phyloP scores from a whole-genome alignment of 2,113 vertebrate species.

The Spizaetus ornatus region DNA sequence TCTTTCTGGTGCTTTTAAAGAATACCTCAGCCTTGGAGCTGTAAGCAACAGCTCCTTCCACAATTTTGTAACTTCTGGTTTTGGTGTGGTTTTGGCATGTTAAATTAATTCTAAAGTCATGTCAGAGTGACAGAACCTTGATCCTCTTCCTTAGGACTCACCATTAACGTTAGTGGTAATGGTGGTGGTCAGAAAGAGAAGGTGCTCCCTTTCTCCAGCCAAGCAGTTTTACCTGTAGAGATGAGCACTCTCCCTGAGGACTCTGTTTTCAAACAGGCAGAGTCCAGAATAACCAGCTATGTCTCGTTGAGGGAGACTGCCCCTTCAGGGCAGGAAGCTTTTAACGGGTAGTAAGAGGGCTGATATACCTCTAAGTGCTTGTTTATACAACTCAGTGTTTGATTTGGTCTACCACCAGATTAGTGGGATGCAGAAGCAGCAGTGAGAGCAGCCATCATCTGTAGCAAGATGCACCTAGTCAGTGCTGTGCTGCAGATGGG shows the following conservation, averaged over 20 bases:
- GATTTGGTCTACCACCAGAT: background rate
- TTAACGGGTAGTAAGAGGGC: background rate
- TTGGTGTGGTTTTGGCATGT: background rate
- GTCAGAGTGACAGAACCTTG: background rate
- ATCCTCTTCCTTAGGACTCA: background rate
- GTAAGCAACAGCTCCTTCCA: background rate
- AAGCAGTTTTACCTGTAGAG: background rate
- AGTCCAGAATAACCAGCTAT: background rate
- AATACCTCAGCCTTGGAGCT: background rate
- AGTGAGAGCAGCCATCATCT: background rate
- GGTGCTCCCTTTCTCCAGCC: background rate
- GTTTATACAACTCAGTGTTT: background rate
- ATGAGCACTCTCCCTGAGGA: background rate
- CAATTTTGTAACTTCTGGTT: background rate
- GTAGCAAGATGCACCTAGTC: background rate
- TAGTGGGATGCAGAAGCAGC: background rate
- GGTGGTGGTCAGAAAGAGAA: background rate
- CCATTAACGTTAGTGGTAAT: background rate
- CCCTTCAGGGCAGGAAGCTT: background rate
- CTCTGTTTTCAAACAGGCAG: background rate
- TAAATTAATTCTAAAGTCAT: background rate
- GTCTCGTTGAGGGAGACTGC: background rate
- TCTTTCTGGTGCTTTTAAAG: slow-evolving; percentile 51
- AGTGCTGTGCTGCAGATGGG: background rate
- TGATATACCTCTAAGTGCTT: background rate